Evolutionary conservation across 2,888 invertebrate species (phyloP), one percentile per base, ranked within the genome.

Genomic region (Phyllotreta cruciferae): DNA sequence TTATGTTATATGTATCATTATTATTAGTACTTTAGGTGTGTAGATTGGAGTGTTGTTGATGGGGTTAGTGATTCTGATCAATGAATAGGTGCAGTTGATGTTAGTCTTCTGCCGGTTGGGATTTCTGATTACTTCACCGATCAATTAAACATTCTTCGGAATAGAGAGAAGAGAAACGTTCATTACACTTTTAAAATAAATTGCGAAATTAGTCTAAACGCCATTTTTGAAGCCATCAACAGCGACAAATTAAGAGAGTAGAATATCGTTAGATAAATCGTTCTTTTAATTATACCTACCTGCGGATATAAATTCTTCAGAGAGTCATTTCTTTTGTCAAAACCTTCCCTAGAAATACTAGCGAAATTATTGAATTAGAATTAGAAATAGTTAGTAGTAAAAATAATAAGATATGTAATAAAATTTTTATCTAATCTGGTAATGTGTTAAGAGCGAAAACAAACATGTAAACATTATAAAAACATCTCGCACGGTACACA

Each of bases 151-250:
- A 67, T 67, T 62, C 57, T 50, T 56, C 42, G 49, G 45, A 34
- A 14, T 38, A 34, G 38, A 36, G 37, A 64, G 56, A 36, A 13
- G 35, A 24, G 52, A 53, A 45, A 57, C 53, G 65, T 57, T 67
- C 61, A 53, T 62, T 67, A 66, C 66, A 65, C 65, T 65, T 68
- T 68, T 62, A 55, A 62, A 61, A 61, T 63, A 60, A 61, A 60
- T 63, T 65, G 65, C 56, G 63, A 63, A 68, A 66, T 68, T 68
- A 64, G 65, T 62, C 60, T 63, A 62, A 65, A 66, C 57, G 68
- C 60, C 56, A 63, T 65, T 64, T 65, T 60, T 65, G 42, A 66
- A 52, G 56, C 63, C 52, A 60, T 66, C 53, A 60, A 10, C 54
- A 58, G 56, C 60, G 56, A 66, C 54, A 60, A 63, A 67, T 66